Evolutionary conservation across 2,113 vertebrate genomes (phyloP).

Genomic region (Gnathonemus echidnorhynchus): DNA sequence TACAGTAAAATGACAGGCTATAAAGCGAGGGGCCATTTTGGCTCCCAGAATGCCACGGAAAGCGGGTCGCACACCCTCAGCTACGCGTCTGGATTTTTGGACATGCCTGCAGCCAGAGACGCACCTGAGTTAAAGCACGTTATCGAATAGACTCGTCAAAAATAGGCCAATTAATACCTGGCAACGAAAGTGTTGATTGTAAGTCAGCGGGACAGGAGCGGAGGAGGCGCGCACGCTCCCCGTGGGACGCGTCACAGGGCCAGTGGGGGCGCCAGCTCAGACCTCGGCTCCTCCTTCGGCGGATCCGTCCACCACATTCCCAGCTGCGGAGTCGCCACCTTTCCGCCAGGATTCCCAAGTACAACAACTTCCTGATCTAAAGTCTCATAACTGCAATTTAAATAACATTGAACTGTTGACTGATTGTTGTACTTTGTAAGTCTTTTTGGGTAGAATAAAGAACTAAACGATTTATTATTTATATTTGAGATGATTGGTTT

Average conservation of each 20-base stretch:
- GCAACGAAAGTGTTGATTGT: not conserved
- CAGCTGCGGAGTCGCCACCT: not conserved
- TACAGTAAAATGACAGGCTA: not conserved
- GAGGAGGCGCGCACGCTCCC: not conserved
- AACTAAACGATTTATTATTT: not conserved
- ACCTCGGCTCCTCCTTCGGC: not conserved
- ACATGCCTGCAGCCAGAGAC: not conserved
- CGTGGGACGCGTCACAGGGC: not conserved
- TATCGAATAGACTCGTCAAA: not conserved
- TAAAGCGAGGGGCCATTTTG: not conserved
- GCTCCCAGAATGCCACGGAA: not conserved
- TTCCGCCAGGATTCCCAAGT: not conserved
- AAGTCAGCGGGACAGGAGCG: not conserved
- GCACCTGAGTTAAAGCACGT: not conserved
- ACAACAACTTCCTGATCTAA: not conserved
- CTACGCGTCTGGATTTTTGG: not conserved
- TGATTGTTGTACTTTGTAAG: not conserved
- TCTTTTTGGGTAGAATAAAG: not conserved
- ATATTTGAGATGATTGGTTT: not conserved
- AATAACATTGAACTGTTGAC: not conserved
- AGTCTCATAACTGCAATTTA: not conserved
- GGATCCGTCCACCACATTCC: not conserved
- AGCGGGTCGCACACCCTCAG: not conserved
- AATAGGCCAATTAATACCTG: constrained; percentile 4
- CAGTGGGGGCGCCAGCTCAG: not conserved